These are phyloP conservation scores for Tragelaphus imberbis DNA, from an alignment of 2,113 vertebrate genomes.

Conservation along the genomic window DNA sequence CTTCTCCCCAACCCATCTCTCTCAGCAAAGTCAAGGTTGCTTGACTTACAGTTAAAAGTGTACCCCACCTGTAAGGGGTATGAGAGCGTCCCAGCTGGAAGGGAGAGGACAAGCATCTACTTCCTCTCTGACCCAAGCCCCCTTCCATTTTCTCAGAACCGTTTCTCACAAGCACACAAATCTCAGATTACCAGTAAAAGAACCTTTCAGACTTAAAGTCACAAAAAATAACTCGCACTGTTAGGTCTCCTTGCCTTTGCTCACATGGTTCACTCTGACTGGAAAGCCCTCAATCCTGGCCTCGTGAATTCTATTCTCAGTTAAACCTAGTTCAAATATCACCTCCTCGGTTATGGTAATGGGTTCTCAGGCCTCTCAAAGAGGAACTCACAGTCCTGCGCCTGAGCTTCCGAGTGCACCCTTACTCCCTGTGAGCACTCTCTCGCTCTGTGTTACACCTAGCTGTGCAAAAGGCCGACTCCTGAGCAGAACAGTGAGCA, in stretches of 20 bases:
- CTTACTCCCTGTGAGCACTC: background rate
- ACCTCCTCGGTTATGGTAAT: background rate
- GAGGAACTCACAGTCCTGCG: background rate
- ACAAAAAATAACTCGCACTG: background rate
- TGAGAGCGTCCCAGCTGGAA: rapidly evolving
- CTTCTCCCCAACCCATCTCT: rapidly evolving
- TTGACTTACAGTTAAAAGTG: background rate
- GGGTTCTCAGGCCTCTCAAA: background rate
- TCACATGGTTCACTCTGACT: background rate
- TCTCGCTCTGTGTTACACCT: background rate
- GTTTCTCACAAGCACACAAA: background rate
- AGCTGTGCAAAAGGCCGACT: background rate
- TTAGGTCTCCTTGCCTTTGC: background rate
- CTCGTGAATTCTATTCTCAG: background rate
- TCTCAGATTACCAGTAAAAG: background rate
- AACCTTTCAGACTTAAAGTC: background rate
- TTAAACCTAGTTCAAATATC: background rate
- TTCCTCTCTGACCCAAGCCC: background rate
- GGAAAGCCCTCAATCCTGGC: background rate
- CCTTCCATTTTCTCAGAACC: background rate
- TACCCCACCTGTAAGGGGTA: rapidly evolving
- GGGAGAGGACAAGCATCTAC: rapidly evolving
- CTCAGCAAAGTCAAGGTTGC: background rate
- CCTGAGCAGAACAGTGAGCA: background rate
- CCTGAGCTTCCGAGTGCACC: background rate